phyloP scores from a whole-genome alignment of 2,113 vertebrate genomes.

The Microcebus tavaratra region DNA sequence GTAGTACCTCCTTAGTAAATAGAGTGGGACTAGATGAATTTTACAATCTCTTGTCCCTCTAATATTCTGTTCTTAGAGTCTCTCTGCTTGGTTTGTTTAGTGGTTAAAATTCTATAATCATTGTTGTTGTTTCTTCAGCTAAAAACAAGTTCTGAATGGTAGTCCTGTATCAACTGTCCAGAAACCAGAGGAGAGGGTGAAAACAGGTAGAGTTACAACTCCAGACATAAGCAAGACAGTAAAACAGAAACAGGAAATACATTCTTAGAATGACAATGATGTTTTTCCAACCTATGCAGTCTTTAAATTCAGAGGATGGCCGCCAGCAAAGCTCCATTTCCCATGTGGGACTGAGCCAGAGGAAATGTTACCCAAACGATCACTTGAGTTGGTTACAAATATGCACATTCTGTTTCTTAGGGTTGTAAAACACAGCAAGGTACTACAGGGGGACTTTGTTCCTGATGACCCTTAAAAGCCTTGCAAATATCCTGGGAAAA shows the following conservation, averaged over 20 bases:
- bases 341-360: not conserved
- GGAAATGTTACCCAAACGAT: not conserved
- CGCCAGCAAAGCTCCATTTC: not conserved
- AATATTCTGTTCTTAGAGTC: not conserved
- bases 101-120: not conserved
- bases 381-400: not conserved
- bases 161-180: not conserved
- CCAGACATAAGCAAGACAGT: not conserved
- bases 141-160: not conserved
- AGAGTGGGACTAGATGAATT: not conserved
- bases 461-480: not conserved
- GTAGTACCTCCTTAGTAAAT: not conserved
- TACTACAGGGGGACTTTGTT: not conserved
- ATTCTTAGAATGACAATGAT: not conserved
- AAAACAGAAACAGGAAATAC: not conserved
- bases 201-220: not conserved
- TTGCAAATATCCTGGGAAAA: not conserved
- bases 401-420: not conserved
- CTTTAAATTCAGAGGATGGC: not conserved
- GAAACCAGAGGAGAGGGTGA: not conserved
- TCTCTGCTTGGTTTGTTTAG: not conserved
- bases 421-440: not conserved
- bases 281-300: not conserved
- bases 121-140: not conserved
- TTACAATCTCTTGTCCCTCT: not conserved